phyloP scores from a whole-genome alignment of 1,140 invertebrate genomes.

The Aphelinus atriplicis region DNA sequence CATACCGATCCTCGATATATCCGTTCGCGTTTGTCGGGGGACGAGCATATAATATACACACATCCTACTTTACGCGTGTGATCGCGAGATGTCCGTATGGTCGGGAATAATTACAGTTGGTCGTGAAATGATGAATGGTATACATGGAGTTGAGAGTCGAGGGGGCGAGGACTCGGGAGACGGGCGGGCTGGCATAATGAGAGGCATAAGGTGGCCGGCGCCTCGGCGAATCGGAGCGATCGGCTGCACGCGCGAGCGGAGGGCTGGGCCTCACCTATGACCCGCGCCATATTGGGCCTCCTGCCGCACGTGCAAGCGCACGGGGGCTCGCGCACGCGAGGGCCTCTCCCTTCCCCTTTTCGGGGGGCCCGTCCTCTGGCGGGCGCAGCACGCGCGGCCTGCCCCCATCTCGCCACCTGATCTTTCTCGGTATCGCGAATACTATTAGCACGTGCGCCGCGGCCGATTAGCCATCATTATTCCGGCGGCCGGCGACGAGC shows the following conservation, averaged over 20 bases:
- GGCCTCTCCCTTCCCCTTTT: slow-evolving; percentile 38
- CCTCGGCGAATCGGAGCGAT: neutral
- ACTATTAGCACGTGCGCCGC: slow-evolving; percentile 40
- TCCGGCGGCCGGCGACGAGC: neutral
- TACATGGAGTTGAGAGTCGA: too few species aligned
- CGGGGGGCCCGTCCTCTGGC: slow-evolving; percentile 25
- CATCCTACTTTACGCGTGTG: too few species aligned
- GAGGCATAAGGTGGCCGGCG: too few species aligned
- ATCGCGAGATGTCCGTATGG: too few species aligned
- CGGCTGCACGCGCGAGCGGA: slow-evolving; percentile 40
- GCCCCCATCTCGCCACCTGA: slow-evolving; percentile 48
- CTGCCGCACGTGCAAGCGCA: neutral
- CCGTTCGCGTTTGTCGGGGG: too few species aligned
- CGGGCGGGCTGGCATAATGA: too few species aligned
- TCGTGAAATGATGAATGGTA: too few species aligned
- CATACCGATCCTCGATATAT: too few species aligned
- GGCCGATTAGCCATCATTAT: slow-evolving; percentile 38
- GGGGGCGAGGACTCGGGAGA: too few species aligned
- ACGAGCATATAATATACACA: too few species aligned
- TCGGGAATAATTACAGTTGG: too few species aligned
- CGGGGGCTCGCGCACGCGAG: slow-evolving; percentile 12
- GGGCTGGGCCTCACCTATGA: slow-evolving; percentile 63
- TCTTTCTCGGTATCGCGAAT: slow-evolving; percentile 44
- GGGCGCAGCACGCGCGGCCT: slow-evolving; percentile 29
- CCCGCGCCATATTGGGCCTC: slow-evolving; percentile 36